Evolutionary conservation across 2,888 invertebrate species (phyloP), one percentile per base, ranked within the genome.

Genomic region (Acanthosoma haemorrhoidale): DNA sequence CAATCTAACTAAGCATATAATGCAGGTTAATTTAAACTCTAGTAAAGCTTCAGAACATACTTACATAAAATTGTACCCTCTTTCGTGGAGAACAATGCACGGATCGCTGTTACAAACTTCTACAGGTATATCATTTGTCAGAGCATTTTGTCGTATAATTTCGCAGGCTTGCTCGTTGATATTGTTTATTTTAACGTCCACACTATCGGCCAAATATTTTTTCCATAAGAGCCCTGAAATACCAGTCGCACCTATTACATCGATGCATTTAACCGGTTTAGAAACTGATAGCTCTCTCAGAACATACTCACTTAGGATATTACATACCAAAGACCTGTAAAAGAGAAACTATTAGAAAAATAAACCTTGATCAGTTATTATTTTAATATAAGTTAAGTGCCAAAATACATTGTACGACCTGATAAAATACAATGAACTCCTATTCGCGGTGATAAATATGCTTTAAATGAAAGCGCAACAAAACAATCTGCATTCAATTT

Each of bases 51-150:
- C 5, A 34, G 36, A 21, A 25, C 51, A 21, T 11, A 76, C 77
- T 74, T 72, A 77, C 77, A 77, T 75, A 43, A 77, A 77, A 72
- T 76, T 77, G 70, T 76, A 77, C 6, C 76, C 73, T 39, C 73
- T 70, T 39, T 77, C 75, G 61, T 76, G 76, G 25, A 77, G 73
- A 15, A 77, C 58, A 15, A 75, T 72, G 67, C 76, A 75, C 2
- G 76, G 73, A 61, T 77, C 76, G 63, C 75, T 74, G 34, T 74
- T 73, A 13, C 70, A 51, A 18, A 77, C 60, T 6, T 71, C 60
- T n/a, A 70, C 70, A 36, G 4, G 1, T 16, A 76, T 72, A 6
- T 71, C 59, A 70, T 77, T 77, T 16, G 73, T 34, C 4, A 66
- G 11, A 11, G 73, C 71, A 64, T 76, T 77, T 60, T 71, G 61